phyloP scores from a whole-genome alignment of 2,113 vertebrate genomes.

The Conger conger region DNA sequence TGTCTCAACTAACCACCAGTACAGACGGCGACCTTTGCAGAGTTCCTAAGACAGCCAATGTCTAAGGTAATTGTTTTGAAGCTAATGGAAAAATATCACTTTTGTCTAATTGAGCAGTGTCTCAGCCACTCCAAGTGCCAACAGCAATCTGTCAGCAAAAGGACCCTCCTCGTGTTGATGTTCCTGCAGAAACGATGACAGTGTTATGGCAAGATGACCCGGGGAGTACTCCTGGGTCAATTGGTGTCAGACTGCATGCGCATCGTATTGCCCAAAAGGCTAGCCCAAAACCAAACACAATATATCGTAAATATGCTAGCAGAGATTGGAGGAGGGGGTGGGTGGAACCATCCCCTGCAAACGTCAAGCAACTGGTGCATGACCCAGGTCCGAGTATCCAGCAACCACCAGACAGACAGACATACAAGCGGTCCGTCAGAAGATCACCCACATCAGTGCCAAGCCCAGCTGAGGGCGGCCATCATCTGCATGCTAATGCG shows the following conservation, averaged over 20 bases:
- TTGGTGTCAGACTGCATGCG: conserved; percentile 70
- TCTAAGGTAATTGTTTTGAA: conserved; percentile 51
- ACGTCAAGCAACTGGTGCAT: conserved; percentile 50
- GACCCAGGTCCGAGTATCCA: conserved; percentile 28
- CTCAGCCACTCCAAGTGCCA: conserved; percentile 51
- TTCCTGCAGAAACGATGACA: conserved; percentile 47
- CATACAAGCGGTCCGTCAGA: conserved; percentile 35
- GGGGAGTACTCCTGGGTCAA: conserved; percentile 67
- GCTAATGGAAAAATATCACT: conserved; percentile 42
- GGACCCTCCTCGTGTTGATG: conserved; percentile 58
- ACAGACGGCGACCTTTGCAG: conserved; percentile 43
- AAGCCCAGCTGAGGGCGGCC: conserved; percentile 28
- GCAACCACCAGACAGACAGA: conserved; percentile 48
- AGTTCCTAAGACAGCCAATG: conserved; percentile 54
- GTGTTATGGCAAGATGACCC: conserved; percentile 70
- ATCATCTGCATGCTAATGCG: conserved; percentile 42
- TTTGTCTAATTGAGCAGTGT: conserved; percentile 47
- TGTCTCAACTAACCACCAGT: conserved; percentile 28
- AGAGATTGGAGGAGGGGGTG: conserved; percentile 46
- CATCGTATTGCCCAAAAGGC: conserved; percentile 57
- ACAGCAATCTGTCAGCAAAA: conserved; percentile 56
- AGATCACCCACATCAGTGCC: background rate
- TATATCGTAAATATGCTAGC: conserved; percentile 61
- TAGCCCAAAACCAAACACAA: conserved; percentile 49
- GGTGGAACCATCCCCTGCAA: conserved; percentile 43